Base-by-base conservation (phyloP, 2,888 invertebrate genomes). In the Lasioglossum morio region DNA sequence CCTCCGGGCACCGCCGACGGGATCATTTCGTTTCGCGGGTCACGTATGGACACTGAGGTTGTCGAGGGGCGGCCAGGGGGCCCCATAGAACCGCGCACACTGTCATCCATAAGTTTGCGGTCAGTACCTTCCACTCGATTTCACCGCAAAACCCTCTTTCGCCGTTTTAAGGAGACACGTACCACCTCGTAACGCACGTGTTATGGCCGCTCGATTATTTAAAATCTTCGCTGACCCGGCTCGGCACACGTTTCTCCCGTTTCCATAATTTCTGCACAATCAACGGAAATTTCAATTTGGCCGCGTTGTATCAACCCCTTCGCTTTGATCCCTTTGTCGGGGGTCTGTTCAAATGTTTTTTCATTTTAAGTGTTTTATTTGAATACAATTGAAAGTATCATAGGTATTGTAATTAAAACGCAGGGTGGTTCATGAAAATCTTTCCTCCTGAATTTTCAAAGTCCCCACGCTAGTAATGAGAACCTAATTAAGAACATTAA, bases 1-100 rank as follows among this genome's bases (percentile, higher is more conserved):
- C 19, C 16, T 63, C 3, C 63, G 16, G 19, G 34, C 27, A n/a
- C 70, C 66, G 72, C 46, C 72, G 30, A 27, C 30, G 37, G 60
- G 48, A 80, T 80, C 73, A 46, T 70, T 78, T 60, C 57, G 72
- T 83, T 83, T 63, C 72, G 72, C 66, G 69, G 66, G 19, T 72
- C 53, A 19, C 34, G 53, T 69, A 16, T 48, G 57, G 16, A 73
- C 76, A 57, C 69, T 43, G 66, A 69, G 74, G 57, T 69, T 34
- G 66, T 19, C 57, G n/a, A 46, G 57, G 60, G 77, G 57, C 30
- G 46, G n/a, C 16, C 60, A 16, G 72, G 76, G 60, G 27, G 10
- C 34, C 66, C 30, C 63, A 46, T 69, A 4, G 37, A n/a, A 16
- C 30, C 19, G 53, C 37, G 72, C 66, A 66, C 53, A 73, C 60